phyloP scores from a whole-genome alignment of 2,888 invertebrate species.

The Omphaloscelis lunosa region DNA sequence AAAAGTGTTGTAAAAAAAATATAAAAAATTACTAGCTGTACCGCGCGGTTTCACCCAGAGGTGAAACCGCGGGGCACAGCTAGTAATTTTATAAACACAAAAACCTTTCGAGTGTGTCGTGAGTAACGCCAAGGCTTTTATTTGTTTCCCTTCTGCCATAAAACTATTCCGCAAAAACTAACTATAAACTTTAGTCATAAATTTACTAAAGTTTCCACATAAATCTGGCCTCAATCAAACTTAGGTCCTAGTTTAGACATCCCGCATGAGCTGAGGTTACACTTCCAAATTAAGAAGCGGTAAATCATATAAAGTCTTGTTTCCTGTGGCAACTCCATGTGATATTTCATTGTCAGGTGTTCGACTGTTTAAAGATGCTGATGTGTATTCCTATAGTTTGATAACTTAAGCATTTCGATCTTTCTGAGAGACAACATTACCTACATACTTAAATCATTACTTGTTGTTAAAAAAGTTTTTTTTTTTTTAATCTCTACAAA shows the following conservation, averaged over 20 bases:
- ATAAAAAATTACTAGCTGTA: too few species aligned
- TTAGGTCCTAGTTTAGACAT: slow-evolving; percentile 55
- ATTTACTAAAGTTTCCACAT: slow-evolving; percentile 59
- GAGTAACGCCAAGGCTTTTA: slow-evolving; percentile 44
- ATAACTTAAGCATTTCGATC: background rate
- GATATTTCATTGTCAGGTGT: slow-evolving; percentile 35
- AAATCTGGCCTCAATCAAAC: slow-evolving; percentile 68
- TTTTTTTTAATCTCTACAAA: background rate
- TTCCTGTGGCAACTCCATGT: slow-evolving; percentile 55
- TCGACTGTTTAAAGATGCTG: slow-evolving; percentile 11
- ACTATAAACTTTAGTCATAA: slow-evolving; percentile 61
- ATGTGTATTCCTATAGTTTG: slow-evolving; percentile 6
- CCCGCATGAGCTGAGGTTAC: slow-evolving; percentile 47
- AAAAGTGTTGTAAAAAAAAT: too few species aligned
- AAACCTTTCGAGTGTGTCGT: slow-evolving; percentile 43
- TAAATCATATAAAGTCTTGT: slow-evolving; percentile 48
- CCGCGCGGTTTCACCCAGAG: too few species aligned
- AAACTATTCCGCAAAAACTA: slow-evolving; percentile 47
- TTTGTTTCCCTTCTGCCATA: slow-evolving; percentile 42
- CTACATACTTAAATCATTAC: background rate
- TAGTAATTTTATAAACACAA: slow-evolving; percentile 33
- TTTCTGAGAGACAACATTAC: background rate
- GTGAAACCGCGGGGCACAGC: too few species aligned
- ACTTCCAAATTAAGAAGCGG: slow-evolving; percentile 53
- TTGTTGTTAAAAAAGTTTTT: background rate